Evolutionary conservation across 1,140 invertebrate species (phyloP).

Genomic region (Pseudomyrmex cubaensis): DNA sequence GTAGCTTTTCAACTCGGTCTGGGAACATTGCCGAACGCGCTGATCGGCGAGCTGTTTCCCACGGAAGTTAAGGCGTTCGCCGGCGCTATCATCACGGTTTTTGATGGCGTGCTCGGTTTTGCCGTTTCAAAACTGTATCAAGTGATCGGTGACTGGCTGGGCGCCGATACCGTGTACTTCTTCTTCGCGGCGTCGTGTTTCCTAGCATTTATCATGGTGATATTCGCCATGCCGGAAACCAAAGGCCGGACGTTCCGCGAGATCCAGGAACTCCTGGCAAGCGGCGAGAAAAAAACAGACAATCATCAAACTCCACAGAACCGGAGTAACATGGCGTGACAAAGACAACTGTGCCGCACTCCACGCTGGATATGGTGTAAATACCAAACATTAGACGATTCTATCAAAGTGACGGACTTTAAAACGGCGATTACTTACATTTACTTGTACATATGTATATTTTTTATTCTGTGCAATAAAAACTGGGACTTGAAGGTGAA

Average conservation of each 20-base stretch:
- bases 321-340: slow-evolving; percentile 32
- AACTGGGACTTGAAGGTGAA: not conserved
- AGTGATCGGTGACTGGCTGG: slow-evolving; percentile 87
- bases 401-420: slow-evolving; percentile 15
- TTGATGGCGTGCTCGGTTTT: slow-evolving; percentile 91
- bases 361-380: not conserved
- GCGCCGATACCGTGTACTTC: slow-evolving; percentile 90
- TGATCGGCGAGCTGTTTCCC: slow-evolving; percentile 92
- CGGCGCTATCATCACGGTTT: slow-evolving; percentile 87
- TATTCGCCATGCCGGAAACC: slow-evolving; percentile 82
- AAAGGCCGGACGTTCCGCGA: slow-evolving; percentile 83
- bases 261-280: slow-evolving; percentile 79
- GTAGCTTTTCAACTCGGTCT: slow-evolving; percentile 90
- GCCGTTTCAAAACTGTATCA: slow-evolving; percentile 91
- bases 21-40: slow-evolving; percentile 91
- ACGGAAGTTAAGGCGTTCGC: slow-evolving; percentile 90
- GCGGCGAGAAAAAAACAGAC: not conserved
- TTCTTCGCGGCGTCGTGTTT: slow-evolving; percentile 89
- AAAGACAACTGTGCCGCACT: not conserved
- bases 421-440: slow-evolving; percentile 37
- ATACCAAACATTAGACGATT: not conserved
- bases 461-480: not conserved
- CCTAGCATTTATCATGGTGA: slow-evolving; percentile 79
- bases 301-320: not conserved
- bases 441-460: slow-evolving; percentile 27